Evolutionary conservation across 2,113 vertebrate species (phyloP).

Genomic region (Trogon surrucura): DNA sequence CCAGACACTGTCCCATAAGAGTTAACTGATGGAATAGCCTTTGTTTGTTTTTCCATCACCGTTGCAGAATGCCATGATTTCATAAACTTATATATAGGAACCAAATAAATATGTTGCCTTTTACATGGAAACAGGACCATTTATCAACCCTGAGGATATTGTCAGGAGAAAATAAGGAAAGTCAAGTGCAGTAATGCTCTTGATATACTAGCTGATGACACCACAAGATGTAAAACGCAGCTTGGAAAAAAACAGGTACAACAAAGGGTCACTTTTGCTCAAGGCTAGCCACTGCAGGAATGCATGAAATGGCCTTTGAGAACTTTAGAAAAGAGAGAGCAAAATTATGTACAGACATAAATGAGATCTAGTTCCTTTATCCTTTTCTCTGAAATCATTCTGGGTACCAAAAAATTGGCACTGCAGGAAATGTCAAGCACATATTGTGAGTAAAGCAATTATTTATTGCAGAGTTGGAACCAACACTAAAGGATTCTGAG

Average conservation of each 20-base stretch:
- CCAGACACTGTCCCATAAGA: not conserved
- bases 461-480: not conserved
- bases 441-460: not conserved
- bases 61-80: slow-evolving; percentile 47
- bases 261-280: not conserved
- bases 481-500: not conserved
- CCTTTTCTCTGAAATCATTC: not conserved
- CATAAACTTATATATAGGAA: slow-evolving; percentile 57
- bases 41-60: slow-evolving; percentile 37
- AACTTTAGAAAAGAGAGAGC: not conserved
- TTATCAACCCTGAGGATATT: slow-evolving; percentile 72
- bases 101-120: slow-evolving; percentile 67
- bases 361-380: not conserved
- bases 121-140: slow-evolving; percentile 42
- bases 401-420: not conserved
- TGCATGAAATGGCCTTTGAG: not conserved
- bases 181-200: slow-evolving; percentile 47
- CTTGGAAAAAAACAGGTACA: not conserved
- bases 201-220: slow-evolving; percentile 59
- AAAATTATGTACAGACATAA: not conserved
- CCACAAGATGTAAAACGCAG: slow-evolving; percentile 57
- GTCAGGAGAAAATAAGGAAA: slow-evolving; percentile 72
- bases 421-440: slow-evolving; percentile 26
- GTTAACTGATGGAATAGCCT: slow-evolving; percentile 6
- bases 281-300: not conserved